A percentile compares a stretch with the other conserved stretches of the same genome.
Conservation (phyloP, 1,140 invertebrate species). For the Heliconius melpomene region DNA sequence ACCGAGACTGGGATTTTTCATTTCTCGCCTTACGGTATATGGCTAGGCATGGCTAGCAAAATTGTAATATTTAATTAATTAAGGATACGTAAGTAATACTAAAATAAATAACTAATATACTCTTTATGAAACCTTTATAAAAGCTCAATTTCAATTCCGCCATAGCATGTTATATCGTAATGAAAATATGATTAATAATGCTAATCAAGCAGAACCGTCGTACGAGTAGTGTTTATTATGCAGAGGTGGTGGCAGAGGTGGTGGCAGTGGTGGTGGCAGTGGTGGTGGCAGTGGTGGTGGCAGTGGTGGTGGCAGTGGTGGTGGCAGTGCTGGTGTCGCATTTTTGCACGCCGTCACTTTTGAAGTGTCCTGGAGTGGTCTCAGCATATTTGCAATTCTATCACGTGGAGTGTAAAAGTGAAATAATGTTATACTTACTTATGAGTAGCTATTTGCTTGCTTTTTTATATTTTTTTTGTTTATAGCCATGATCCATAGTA, state of each 20-base stretch:
- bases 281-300: conserved; percentile 14
- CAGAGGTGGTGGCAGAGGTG: conserved; percentile 13
- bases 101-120: not conserved
- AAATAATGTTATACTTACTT: not conserved
- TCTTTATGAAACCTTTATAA: not conserved
- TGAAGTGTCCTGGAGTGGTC: conserved; percentile 10
- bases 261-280: not conserved
- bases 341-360: conserved; percentile 26
- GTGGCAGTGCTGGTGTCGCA: conserved; percentile 9
- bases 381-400: not conserved
- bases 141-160: not conserved
- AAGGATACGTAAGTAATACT: too few relatives aligned
- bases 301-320: not conserved
- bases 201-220: conserved; percentile 18
- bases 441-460: not conserved
- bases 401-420: not conserved
- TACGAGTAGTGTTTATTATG: conserved; percentile 18
- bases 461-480: not conserved
- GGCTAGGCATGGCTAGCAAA: too few relatives aligned
- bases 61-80: too few relatives aligned
- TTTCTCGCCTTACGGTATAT: too few relatives aligned
- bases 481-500: too few relatives aligned
- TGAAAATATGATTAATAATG: conserved; percentile 12
- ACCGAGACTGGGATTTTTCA: too few relatives aligned
- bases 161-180: not conserved